Conservation (phyloP, 64 coral and sea anemone genomes). For the Dendrophyllia cribrosa region DNA sequence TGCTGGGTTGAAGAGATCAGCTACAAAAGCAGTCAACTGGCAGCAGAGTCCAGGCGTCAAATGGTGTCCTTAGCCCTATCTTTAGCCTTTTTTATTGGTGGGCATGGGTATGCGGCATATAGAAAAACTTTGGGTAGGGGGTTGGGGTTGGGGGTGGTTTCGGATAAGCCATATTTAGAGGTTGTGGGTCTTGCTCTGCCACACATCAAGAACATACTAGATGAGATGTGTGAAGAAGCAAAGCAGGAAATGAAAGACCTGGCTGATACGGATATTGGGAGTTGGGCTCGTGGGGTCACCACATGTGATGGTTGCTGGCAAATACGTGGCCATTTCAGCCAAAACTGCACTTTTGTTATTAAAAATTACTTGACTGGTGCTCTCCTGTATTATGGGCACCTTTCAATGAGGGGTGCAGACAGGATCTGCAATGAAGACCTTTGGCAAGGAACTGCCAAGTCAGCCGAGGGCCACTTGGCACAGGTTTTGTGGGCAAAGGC, state of each 20-base stretch:
- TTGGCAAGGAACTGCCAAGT: conserved; percentile 32
- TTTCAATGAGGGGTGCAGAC: conserved; percentile 62
- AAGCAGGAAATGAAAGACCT: conserved; percentile 74
- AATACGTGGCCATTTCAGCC: conserved; percentile 49
- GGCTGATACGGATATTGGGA: neutral
- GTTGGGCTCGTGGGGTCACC: conserved; percentile 36
- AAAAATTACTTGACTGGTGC: conserved; percentile 57
- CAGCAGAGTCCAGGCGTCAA: too few relatives aligned
- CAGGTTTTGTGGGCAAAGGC: conserved; percentile 22
- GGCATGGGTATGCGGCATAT: conserved; percentile 60
- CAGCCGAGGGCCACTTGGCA: conserved; percentile 29
- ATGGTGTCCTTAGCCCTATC: conserved; percentile 71
- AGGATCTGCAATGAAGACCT: conserved; percentile 53
- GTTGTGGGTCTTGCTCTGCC: conserved; percentile 46
- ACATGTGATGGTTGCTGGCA: conserved; percentile 66
- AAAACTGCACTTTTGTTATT: too few relatives aligned
- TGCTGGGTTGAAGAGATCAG: conserved; percentile 31
- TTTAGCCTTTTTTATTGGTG: conserved; percentile 61
- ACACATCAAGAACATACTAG: conserved; percentile 54
- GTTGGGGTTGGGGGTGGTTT: conserved; percentile 17
- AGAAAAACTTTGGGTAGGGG: conserved; percentile 40
- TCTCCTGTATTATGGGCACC: conserved; percentile 61
- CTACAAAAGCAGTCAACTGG: conserved; percentile 67
- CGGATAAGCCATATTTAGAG: conserved; percentile 49
- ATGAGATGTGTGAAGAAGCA: conserved; percentile 70